These are phyloP conservation scores for Chlamydotis undulata DNA, from an alignment of 2,113 vertebrate species.

Conservation along the genomic window DNA sequence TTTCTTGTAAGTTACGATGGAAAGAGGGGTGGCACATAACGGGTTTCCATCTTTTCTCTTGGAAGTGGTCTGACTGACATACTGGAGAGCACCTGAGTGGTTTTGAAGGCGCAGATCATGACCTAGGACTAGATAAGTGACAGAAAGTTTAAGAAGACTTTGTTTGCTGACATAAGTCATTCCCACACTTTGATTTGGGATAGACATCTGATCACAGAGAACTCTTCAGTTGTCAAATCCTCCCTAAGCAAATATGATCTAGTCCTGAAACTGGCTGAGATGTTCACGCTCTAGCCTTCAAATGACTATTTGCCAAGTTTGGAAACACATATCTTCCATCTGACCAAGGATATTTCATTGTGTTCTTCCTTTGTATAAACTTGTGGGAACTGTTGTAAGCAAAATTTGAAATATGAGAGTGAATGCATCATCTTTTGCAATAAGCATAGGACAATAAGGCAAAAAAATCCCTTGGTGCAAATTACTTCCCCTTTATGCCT, in stretches of 20 bases:
- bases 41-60: background rate
- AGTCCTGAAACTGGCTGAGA: background rate
- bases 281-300: background rate
- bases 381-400: background rate
- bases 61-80: background rate
- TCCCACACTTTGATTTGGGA: background rate
- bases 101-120: background rate
- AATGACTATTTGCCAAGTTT: background rate
- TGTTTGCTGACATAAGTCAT: background rate
- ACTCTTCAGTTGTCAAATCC: background rate
- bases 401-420: background rate
- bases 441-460: background rate
- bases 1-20: background rate
- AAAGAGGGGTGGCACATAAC: background rate
- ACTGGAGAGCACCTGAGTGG: background rate
- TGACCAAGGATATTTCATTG: background rate
- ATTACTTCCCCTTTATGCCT: background rate
- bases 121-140: background rate
- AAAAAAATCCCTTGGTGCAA: background rate
- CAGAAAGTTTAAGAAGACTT: background rate
- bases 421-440: slow-evolving; percentile 12
- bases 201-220: background rate
- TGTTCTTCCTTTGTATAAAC: background rate
- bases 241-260: background rate
- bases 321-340: background rate